These are phyloP conservation scores for Ganaspis brasiliensis DNA, from an alignment of 2,888 invertebrate species.

Conservation along the genomic window DNA sequence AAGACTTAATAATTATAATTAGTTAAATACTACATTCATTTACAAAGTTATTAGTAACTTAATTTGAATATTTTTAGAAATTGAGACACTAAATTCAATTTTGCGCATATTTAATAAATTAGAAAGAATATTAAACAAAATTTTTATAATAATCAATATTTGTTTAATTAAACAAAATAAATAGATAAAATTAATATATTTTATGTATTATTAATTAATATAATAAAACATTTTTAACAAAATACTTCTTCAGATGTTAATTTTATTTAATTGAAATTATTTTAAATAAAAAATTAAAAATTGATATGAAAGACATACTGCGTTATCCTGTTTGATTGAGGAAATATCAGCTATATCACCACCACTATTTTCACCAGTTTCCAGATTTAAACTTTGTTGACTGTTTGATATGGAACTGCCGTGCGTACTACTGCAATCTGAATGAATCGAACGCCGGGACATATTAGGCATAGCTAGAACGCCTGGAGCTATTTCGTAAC, in stretches of 20 bases:
- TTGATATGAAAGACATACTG: neutral
- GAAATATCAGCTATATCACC: slow-evolving; percentile 46
- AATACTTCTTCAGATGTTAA: neutral
- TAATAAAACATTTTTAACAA: slow-evolving; percentile 1
- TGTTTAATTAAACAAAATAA: neutral
- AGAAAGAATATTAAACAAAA: slow-evolving; percentile 1
- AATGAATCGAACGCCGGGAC: slow-evolving; percentile 87
- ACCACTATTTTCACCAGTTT: slow-evolving; percentile 51
- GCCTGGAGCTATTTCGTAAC: slow-evolving; percentile 90
- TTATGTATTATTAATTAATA: slow-evolving; percentile 30
- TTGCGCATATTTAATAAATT: too few relatives aligned
- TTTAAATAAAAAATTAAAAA: neutral
- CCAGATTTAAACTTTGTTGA: slow-evolving; percentile 65
- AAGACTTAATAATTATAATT: too few relatives aligned
- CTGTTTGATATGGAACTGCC: slow-evolving; percentile 63
- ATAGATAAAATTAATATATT: too few relatives aligned
- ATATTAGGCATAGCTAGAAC: slow-evolving; percentile 94
- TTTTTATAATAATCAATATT: too few relatives aligned
- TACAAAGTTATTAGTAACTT: too few relatives aligned
- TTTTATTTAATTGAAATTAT: too few relatives aligned
- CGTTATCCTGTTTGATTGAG: slow-evolving; percentile 35
- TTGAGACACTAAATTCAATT: too few relatives aligned
- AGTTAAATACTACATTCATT: too few relatives aligned
- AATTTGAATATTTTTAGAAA: too few relatives aligned
- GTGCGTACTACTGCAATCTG: slow-evolving; percentile 66